These are phyloP conservation scores for Chrysomela aeneicollis DNA, from an alignment of 2,888 invertebrate species.

Conservation along the genomic window DNA sequence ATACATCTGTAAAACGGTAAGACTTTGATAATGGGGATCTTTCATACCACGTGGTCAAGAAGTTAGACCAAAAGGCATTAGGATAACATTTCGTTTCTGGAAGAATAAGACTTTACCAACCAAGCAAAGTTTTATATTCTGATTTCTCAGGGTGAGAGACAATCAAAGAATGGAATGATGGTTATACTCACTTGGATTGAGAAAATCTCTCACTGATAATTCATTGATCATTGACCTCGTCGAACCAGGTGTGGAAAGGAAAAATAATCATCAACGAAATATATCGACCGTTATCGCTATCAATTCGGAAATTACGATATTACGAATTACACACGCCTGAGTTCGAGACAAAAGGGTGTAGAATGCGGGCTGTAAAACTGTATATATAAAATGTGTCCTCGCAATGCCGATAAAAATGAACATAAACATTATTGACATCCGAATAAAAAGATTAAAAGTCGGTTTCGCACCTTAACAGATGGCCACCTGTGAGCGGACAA, in stretches of 20 bases:
- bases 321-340: background rate
- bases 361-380: conserved; percentile 23
- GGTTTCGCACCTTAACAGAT: conserved; percentile 15
- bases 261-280: background rate
- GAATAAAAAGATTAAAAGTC: conserved; percentile 17
- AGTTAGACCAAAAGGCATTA: too few species aligned
- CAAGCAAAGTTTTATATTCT: too few species aligned
- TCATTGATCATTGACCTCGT: background rate
- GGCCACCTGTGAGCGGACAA: conserved; percentile 16
- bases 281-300: conserved; percentile 1
- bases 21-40: too few species aligned
- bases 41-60: too few species aligned
- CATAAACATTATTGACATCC: conserved; percentile 20
- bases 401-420: conserved; percentile 21
- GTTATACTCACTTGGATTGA: too few species aligned
- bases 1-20: too few species aligned
- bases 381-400: conserved; percentile 21
- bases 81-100: too few species aligned
- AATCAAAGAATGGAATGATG: too few species aligned
- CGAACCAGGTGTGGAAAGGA: background rate
- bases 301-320: conserved; percentile 5
- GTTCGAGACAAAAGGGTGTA: conserved; percentile 7
- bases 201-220: too few species aligned
- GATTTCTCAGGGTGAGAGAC: too few species aligned
- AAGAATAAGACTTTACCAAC: too few species aligned